A percentile compares a stretch with the other conserved stretches of the same genome.
Conservation (phyloP, 2,797 vertebrate species). For the Acipenser transmontanus region DNA sequence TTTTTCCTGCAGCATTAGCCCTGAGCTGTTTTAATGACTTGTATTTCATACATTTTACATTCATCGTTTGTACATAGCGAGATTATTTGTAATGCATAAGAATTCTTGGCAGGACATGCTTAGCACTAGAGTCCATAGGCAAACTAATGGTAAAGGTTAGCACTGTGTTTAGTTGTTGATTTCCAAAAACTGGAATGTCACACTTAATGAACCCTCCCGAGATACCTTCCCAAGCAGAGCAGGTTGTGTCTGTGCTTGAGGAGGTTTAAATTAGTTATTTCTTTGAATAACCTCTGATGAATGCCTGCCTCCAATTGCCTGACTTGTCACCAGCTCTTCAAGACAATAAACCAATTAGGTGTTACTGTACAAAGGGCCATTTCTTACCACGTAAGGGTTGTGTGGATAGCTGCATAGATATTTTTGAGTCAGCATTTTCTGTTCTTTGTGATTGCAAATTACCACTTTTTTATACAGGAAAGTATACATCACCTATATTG, state of each 20-base stretch:
- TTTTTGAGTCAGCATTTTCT: constrained; percentile 43
- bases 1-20: constrained; percentile 29
- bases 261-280: constrained; percentile 80
- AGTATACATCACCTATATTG: constrained; percentile 32
- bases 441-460: constrained; percentile 26
- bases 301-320: constrained; percentile 69
- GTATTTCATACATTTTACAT: constrained; percentile 28
- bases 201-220: constrained; percentile 84
- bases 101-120: too few relatives aligned
- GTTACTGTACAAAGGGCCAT: constrained; percentile 55
- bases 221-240: constrained; percentile 50
- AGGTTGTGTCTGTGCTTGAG: constrained; percentile 59
- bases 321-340: constrained; percentile 74
- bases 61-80: constrained; percentile 25
- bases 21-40: constrained; percentile 33
- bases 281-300: constrained; percentile 76
- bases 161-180: constrained; percentile 72
- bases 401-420: constrained; percentile 23
- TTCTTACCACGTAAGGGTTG: constrained; percentile 44
- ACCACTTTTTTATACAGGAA: constrained; percentile 34
- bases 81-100: constrained; percentile 29
- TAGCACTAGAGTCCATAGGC: constrained; percentile 21
- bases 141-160: constrained; percentile 59
- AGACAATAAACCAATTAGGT: constrained; percentile 84
- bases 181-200: constrained; percentile 63